Percentiles rank a stretch among this genome's conserved stretches.
Evolutionary conservation across 2,888 invertebrate genomes (phyloP).

Genomic region (Apamea sordens): DNA sequence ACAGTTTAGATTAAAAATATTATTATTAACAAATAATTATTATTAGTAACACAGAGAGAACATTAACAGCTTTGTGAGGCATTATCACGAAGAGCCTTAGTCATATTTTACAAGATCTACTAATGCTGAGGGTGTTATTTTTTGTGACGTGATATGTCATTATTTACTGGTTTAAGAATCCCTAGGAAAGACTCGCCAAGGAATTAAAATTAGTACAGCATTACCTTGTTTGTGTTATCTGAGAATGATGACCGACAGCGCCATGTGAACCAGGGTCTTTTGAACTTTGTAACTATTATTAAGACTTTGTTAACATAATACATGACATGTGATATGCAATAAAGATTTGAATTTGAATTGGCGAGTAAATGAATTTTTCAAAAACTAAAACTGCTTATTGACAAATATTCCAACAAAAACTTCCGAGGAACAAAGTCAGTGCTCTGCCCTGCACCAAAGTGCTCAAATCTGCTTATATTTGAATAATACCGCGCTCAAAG

Average conservation of each 20-base stretch:
- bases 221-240: neutral
- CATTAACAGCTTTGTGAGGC: neutral
- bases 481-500: conserved; percentile 67
- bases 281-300: too few relatives aligned
- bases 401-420: conserved; percentile 62
- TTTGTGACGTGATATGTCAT: neutral
- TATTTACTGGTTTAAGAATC: too few relatives aligned
- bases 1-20: too few relatives aligned
- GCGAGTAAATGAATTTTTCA: neutral
- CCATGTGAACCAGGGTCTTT: too few relatives aligned
- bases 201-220: neutral
- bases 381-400: conserved; percentile 49
- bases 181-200: too few relatives aligned
- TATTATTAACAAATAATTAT: too few relatives aligned
- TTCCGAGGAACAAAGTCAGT: conserved; percentile 50
- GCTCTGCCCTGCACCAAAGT: conserved; percentile 65
- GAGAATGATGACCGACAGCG: neutral
- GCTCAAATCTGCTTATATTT: conserved; percentile 70
- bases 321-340: neutral
- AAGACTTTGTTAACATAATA: too few relatives aligned
- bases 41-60: too few relatives aligned
- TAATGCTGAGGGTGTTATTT: neutral
- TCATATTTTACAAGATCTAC: neutral
- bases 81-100: neutral
- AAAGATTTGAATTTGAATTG: neutral